Percentiles rank a stretch among this genome's conserved stretches.
Conservation (phyloP, 2,113 vertebrate species). For the Chinchilla lanigera region DNA sequence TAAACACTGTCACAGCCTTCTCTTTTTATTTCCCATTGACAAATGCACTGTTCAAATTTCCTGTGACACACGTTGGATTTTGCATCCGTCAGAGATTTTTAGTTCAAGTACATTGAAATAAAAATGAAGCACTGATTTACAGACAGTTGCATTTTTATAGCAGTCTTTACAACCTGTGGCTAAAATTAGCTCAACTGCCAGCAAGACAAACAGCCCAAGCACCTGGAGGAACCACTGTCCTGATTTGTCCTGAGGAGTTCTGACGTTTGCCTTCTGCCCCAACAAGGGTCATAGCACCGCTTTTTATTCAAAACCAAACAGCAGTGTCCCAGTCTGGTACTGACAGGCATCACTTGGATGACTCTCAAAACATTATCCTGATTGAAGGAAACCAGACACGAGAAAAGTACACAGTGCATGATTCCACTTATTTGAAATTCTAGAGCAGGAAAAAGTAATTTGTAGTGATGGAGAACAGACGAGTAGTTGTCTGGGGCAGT, state of each 20-base stretch:
- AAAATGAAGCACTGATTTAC: not conserved
- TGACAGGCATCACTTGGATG: not conserved
- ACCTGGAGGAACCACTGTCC: not conserved
- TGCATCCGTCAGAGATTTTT: not conserved
- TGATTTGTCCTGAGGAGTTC: not conserved
- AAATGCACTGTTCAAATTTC: not conserved
- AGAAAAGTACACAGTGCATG: not conserved
- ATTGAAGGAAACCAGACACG: conserved; percentile 64
- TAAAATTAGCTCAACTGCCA: not conserved
- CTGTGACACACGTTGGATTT: not conserved
- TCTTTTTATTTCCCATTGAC: not conserved
- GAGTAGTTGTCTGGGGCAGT: not conserved
- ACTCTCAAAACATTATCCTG: conserved; percentile 34
- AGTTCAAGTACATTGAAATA: not conserved
- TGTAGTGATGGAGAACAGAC: conserved; percentile 56
- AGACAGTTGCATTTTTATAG: not conserved
- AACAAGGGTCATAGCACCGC: not conserved
- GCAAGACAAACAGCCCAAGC: not conserved
- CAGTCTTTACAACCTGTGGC: not conserved
- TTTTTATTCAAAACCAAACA: not conserved
- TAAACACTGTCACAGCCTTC: not conserved
- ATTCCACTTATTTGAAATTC: conserved; percentile 59
- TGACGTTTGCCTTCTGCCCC: conserved; percentile 7
- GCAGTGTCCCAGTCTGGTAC: not conserved
- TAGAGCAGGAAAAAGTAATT: conserved; percentile 40